Base-by-base conservation (phyloP, 2,113 vertebrate genomes). In the Fulmarus glacialis region DNA sequence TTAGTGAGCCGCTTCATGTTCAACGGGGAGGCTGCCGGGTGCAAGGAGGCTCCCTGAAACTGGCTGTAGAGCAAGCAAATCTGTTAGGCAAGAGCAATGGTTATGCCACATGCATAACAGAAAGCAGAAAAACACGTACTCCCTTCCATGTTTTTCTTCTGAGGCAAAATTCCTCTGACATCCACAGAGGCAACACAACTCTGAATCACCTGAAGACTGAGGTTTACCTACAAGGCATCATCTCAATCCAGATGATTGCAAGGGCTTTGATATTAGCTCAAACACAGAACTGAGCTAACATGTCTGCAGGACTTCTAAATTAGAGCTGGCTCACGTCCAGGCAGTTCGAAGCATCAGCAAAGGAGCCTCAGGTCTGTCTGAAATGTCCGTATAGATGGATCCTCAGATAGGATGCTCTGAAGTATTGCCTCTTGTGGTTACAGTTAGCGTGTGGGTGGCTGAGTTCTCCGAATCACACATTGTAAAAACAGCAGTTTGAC, bases 361-460 rank as follows among this genome's bases (percentile, higher is more conserved):
- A 85, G 73, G 53, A 97, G 97, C 93, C 93, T 93, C 92, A n/a
- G 90, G 85, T 94, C 87, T 97, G 92, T 94, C 93, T 97, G 93
- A 91, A 77, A n/a, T 88, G 87, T 95, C 95, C 90, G 0, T 73
- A 77, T 58, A 96, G 97, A 97, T 96, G 84, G 66, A 70, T 95
- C 87, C 32, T 50, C 56, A 92, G 93, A 96, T 96, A 97, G 78
- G 79, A 91, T 87, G 94, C 88, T 96, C 91, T 91, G 89, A 98
- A 96, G 96, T 88, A 74, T 88, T 96, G 89, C 93, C 84, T 97
- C 87, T 85, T 95, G 95, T 85, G 92, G 96, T 94, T 96, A 81
- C 74, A 94, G 71, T 93, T 87, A 91, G 81, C 2, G 2, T 91
- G 96, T 95, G 95, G 97, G 96, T 96, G 96, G 96, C 97, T 91